phyloP scores from a whole-genome alignment of 2,888 invertebrate genomes.

The Drosophila macrospina region DNA sequence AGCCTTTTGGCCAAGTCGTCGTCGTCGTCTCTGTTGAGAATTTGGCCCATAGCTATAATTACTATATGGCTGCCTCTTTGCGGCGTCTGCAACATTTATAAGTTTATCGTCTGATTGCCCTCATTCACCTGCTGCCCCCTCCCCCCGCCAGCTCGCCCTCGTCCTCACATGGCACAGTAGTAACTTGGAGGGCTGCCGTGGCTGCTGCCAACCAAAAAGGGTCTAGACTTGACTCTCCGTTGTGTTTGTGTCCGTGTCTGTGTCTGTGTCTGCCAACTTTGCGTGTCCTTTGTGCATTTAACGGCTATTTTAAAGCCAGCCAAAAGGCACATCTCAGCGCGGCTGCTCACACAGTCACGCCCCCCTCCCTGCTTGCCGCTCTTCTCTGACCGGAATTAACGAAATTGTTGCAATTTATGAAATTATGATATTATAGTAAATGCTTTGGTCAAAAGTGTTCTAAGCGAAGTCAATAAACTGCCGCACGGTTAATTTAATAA shows the following conservation, averaged over 20 bases:
- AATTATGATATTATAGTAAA: slow-evolving; percentile 76
- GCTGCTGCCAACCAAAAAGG: slow-evolving; percentile 40
- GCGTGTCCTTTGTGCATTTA: slow-evolving; percentile 81
- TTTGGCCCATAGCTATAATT: slow-evolving; percentile 74
- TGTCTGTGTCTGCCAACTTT: slow-evolving; percentile 57
- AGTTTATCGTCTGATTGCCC: slow-evolving; percentile 80
- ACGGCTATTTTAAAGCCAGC: slow-evolving; percentile 71
- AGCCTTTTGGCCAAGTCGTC: slow-evolving; percentile 18
- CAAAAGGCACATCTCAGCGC: slow-evolving; percentile 31
- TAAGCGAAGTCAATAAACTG: slow-evolving; percentile 75
- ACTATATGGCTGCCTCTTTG: slow-evolving; percentile 79
- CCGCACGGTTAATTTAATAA: slow-evolving; percentile 66
- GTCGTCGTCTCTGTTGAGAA: slow-evolving; percentile 46
- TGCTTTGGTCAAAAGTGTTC: slow-evolving; percentile 57
- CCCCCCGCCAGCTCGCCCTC: too few relatives aligned
- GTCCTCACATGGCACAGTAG: background rate
- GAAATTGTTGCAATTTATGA: slow-evolving; percentile 78
- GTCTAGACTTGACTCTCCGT: slow-evolving; percentile 31
- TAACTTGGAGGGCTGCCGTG: slow-evolving; percentile 47
- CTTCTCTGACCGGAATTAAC: slow-evolving; percentile 64
- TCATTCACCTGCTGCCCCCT: slow-evolving; percentile 30
- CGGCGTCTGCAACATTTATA: slow-evolving; percentile 78
- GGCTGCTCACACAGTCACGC: background rate
- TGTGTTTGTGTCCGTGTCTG: slow-evolving; percentile 47
- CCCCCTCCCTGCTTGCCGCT: background rate